These are phyloP conservation scores for Miniopterus natalensis DNA, from an alignment of 2,113 vertebrate genomes.

Conservation along the genomic window DNA sequence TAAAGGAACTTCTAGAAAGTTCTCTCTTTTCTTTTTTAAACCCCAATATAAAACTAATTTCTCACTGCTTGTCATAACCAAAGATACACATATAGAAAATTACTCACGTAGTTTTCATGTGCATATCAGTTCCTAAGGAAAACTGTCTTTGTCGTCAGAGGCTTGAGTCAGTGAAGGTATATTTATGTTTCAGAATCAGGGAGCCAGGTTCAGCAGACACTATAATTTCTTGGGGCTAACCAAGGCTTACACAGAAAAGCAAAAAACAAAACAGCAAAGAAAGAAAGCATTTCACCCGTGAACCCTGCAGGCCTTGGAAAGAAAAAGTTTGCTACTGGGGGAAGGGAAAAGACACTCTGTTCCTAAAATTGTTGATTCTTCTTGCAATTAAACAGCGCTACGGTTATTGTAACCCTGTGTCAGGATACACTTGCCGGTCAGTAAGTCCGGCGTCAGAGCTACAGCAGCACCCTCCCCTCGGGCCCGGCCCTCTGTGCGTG, in stretches of 20 bases:
- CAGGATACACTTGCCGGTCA: neutral
- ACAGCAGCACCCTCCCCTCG: neutral
- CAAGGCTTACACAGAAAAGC: slow-evolving; percentile 31
- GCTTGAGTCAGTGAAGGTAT: slow-evolving; percentile 41
- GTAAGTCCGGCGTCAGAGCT: neutral
- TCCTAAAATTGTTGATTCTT: neutral
- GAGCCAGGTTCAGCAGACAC: slow-evolving; percentile 29
- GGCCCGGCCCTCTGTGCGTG: neutral
- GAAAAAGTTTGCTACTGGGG: neutral
- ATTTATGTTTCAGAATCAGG: slow-evolving; percentile 65
- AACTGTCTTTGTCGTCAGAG: neutral
- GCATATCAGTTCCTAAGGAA: slow-evolving; percentile 21
- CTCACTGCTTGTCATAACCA: slow-evolving; percentile 3
- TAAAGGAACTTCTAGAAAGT: neutral
- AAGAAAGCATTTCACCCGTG: neutral
- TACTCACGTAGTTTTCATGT: slow-evolving; percentile 40
- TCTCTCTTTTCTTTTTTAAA: neutral
- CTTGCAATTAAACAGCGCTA: neutral
- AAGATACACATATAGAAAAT: slow-evolving; percentile 29
- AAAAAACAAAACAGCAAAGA: slow-evolving; percentile 12
- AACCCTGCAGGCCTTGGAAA: neutral
- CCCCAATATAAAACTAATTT: slow-evolving; percentile 39
- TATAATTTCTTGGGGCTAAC: slow-evolving; percentile 66
- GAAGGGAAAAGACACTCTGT: neutral
- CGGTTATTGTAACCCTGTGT: neutral